These are phyloP conservation scores for Hapalemur alaotrensis DNA, from an alignment of 2,797 vertebrate species.

Conservation along the genomic window DNA sequence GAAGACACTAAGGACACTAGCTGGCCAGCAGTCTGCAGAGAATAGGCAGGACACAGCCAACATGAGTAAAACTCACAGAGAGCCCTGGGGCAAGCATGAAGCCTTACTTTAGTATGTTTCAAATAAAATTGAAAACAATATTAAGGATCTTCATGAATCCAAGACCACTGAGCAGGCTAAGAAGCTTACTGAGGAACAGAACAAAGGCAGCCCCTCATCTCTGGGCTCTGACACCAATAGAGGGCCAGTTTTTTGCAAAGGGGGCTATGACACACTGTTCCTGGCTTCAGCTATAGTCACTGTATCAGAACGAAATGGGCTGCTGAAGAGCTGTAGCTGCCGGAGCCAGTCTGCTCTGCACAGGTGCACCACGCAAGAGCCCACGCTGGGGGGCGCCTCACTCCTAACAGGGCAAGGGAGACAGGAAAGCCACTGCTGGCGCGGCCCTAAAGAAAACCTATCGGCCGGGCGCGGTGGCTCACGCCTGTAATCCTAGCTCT, in stretches of 20 bases:
- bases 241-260: not conserved
- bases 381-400: not conserved
- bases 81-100: not conserved
- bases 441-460: not conserved
- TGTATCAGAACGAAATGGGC: not conserved
- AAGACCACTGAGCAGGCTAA: not conserved
- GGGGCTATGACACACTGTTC: not conserved
- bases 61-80: not conserved
- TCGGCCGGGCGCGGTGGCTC: too few species aligned
- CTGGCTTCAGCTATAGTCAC: not conserved
- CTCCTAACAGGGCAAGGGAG: not conserved
- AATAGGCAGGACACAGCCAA: not conserved
- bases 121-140: not conserved
- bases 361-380: not conserved
- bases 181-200: not conserved
- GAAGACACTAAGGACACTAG: not conserved
- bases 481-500: too few species aligned
- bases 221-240: not conserved
- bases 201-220: not conserved
- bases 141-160: not conserved
- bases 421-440: not conserved
- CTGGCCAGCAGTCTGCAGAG: not conserved
- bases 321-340: not conserved
- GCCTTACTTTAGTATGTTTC: not conserved
- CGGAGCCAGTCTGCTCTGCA: not conserved